Percentiles rank a stretch among this genome's conserved stretches.
Evolutionary conservation across 2,113 vertebrate genomes (phyloP).

Genomic region (Sphaerodactylus townsendi): DNA sequence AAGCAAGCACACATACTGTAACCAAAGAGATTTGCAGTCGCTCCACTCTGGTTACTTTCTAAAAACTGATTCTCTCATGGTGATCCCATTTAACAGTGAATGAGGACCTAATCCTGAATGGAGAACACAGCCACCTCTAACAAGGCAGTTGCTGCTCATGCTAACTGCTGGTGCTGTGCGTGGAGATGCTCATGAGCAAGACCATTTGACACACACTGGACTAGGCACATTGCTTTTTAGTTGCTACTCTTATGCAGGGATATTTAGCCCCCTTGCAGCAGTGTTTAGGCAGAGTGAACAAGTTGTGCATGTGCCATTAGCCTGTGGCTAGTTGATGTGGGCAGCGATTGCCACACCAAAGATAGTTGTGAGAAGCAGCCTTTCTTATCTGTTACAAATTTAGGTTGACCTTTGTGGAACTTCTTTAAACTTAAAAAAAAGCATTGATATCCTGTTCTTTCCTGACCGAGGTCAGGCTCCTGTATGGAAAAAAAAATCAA

Average conservation of each 20-base stretch:
- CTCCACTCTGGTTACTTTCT: constrained; percentile 39
- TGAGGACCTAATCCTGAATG: constrained; percentile 29
- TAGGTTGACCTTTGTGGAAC: rapidly evolving
- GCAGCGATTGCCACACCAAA: not conserved
- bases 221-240: not conserved
- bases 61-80: not conserved
- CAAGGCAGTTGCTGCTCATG: not conserved
- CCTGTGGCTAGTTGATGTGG: not conserved
- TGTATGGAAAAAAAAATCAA: not conserved
- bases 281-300: not conserved
- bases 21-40: constrained; percentile 34
- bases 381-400: not conserved
- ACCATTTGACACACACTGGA: not conserved
- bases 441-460: too few relatives aligned
- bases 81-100: not conserved
- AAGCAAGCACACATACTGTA: not conserved
- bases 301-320: not conserved
- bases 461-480: not conserved
- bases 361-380: not conserved
- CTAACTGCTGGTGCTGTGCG: not conserved
- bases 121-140: not conserved
- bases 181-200: not conserved
- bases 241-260: not conserved
- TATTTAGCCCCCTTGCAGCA: not conserved
- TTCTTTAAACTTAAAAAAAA: not conserved